Base-by-base conservation (phyloP, 2,113 vertebrate genomes). In the Lucifuga dentata region DNA sequence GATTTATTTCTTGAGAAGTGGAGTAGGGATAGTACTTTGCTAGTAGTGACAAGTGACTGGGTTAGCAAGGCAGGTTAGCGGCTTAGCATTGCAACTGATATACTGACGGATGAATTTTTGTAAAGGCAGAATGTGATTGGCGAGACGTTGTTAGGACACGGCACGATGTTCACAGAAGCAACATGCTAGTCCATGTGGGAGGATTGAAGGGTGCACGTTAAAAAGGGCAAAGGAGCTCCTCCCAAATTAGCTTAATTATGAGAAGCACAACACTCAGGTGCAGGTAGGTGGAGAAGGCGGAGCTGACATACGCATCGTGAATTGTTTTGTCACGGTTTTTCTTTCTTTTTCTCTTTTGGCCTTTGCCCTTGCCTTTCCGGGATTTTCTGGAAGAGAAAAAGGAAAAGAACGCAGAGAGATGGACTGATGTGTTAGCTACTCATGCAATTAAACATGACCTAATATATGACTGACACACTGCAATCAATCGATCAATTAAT, bases 321-420 rank as follows among this genome's bases (percentile, higher is more conserved):
- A 82, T 88, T 90, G 89, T 93, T 94, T 95, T 96, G 93, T 96
- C 95, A 80, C 94, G 93, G 93, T 93, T 95, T 98, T 97, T 97
- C 95, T 97, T 98, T 97, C 94, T 94, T 92, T 97, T 98, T 96
- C 95, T 94, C 94, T 97, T 98, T 95, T 93, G 95, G 94, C 95
- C 95, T 95, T 96, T 96, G 73, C 94, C 95, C 92, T 94, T 96
- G 93, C 94, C 95, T 94, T 92, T 95, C 89, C 95, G 92, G 94
- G 93, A 91, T 94, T 96, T 96, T 98, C 96, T 98, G 96, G 90
- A 96, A 96, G 90, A 95, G 91, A 94, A 90, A 90, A 69, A 90
- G 87, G 73, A 83, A 83, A 82, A 93, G 80, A 92, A 81, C 49
- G 86, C 85, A 90, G 68, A 91, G 52, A 84, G 72, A 89, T 62